Conservation (phyloP, 2,888 invertebrate species). For the Thelaira solivaga region DNA sequence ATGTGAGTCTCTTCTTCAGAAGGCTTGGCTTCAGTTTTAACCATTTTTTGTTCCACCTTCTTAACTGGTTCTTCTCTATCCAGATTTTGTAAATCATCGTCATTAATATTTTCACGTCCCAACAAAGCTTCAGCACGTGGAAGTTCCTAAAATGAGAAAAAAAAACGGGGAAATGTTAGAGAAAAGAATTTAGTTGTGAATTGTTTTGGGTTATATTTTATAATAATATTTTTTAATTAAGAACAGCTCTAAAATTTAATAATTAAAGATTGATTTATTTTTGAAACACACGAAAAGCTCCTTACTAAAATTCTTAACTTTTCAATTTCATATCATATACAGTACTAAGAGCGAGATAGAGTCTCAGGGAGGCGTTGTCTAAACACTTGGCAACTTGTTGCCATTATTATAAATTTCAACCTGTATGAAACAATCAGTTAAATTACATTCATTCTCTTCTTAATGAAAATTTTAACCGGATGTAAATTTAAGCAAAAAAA, state of each 20-base stretch:
- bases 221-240: too few species aligned
- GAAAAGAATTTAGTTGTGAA: neutral
- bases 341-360: too few species aligned
- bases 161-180: neutral
- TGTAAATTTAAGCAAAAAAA: neutral
- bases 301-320: too few species aligned
- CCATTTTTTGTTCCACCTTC: conserved; percentile 68
- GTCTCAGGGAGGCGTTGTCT: too few species aligned
- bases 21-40: conserved; percentile 62
- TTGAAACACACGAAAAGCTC: too few species aligned
- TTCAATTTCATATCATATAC: too few species aligned
- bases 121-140: conserved; percentile 77
- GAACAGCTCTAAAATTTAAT: too few species aligned
- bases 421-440: neutral
- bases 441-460: neutral
- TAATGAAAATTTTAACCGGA: neutral
- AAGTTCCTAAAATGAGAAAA: conserved; percentile 71
- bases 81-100: conserved; percentile 72
- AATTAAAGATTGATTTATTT: too few species aligned
- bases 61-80: conserved; percentile 71
- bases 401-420: neutral
- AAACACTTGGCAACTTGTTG: neutral
- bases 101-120: conserved; percentile 75
- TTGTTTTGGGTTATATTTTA: neutral
- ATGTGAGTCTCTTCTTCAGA: conserved; percentile 70